Evolutionary conservation across 2,888 invertebrate species (phyloP).

Genomic region (Leptodirus hochenwartii): DNA sequence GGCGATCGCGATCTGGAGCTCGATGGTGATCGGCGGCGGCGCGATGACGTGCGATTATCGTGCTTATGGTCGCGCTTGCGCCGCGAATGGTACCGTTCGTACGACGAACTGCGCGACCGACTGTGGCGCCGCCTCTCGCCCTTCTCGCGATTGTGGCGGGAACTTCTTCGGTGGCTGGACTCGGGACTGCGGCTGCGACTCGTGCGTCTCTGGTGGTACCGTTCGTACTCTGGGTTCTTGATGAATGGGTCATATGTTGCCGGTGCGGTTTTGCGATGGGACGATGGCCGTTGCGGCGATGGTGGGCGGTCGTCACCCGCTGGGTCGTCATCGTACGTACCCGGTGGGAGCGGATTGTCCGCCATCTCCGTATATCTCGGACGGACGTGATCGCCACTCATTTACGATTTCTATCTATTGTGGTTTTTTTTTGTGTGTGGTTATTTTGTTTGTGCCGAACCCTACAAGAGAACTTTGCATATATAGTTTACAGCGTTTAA

Average conservation of each 20-base stretch:
- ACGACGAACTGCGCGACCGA: constrained; percentile 12
- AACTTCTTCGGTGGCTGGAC: constrained; percentile 8
- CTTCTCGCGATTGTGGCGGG: no score
- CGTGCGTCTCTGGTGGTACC: constrained; percentile 17
- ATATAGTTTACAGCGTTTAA: constrained; percentile 27
- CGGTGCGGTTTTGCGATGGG: constrained; percentile 10
- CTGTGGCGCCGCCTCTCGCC: constrained; percentile 8
- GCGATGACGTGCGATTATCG: constrained; percentile 12
- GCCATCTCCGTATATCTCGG: constrained; percentile 10
- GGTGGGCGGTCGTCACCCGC: constrained; percentile 13
- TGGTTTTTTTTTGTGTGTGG: constrained; percentile 9
- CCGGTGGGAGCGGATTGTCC: constrained; percentile 27
- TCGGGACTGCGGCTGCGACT: constrained; percentile 10
- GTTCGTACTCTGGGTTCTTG: constrained; percentile 21
- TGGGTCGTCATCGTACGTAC: constrained; percentile 20
- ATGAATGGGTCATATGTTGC: constrained; percentile 20
- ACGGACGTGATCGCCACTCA: constrained; percentile 18
- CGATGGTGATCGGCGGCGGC: constrained; percentile 13
- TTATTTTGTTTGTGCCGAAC: constrained; percentile 19
- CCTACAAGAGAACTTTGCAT: constrained; percentile 32
- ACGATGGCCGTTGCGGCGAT: constrained; percentile 11
- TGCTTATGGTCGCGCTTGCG: constrained; percentile 12
- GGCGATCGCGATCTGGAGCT: constrained; percentile 9
- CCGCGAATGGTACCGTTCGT: constrained; percentile 11
- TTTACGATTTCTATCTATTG: constrained; percentile 7